Evolutionary conservation across 2,888 invertebrate species (phyloP), one percentile per base, ranked within the genome.

Genomic region (Drosophila birchii): DNA sequence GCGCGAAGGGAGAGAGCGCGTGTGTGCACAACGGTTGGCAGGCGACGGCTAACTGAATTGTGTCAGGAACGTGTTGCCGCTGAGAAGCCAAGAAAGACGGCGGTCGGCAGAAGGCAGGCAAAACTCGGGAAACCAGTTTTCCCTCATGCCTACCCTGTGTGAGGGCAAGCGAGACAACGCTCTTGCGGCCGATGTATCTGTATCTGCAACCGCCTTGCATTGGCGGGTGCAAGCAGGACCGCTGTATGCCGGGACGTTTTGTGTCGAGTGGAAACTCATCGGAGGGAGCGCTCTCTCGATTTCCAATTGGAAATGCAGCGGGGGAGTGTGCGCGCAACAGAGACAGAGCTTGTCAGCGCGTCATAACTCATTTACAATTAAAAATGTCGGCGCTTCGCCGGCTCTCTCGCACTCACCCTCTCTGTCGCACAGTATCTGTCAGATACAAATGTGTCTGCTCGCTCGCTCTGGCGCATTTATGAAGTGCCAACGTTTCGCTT

Each of bases 21-120:
- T 89, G 88, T 91, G 92, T 92, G 91, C 91, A 89, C 90, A 91
- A 90, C 91, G 91, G 84, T 90, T 91, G 92, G 91, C 92, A 91
- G 92, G 91, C 92, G 92, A 91, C 91, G 91, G 90, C 88, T 90
- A 92, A 93, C 92, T 93, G 92, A 93, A 92, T 90, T 86, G 78
- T 82, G 74, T 79, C 83, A 86, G 89, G 88, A 91, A 89, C 80
- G 85, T 84, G 77, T 78, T 79, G 77, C 68, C 76, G 78, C 89
- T 84, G 80, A 75, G 80, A 79, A 84, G 86, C 80, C 70, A 41
- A 26, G 39, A 63, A 63, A 39, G 64, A 63, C 64, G 63, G 64
- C 45, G 32, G 39, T 41, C 63, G 29, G 47, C 57, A 34, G 45
- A 29, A 20, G 57, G 34, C 57, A 34, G 51, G 51, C 53, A 61